A percentile compares a stretch with the other conserved stretches of the same genome.
Conservation (phyloP, 1,140 invertebrate species). For the Panagrolaimus sp. region DNA sequence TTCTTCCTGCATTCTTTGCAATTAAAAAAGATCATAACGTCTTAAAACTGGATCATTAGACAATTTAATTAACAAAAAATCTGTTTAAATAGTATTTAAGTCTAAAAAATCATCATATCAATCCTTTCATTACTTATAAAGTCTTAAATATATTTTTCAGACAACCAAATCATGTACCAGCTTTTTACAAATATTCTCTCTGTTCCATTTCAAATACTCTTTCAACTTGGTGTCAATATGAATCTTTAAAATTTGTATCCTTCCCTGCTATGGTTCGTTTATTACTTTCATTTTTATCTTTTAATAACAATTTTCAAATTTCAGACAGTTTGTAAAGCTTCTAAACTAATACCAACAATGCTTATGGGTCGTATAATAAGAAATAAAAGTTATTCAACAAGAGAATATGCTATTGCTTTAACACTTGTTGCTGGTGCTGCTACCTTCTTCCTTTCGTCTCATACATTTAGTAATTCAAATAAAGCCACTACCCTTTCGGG, state of each 20-base stretch:
- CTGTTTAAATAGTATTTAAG: constrained; percentile 13
- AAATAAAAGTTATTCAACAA: constrained; percentile 71
- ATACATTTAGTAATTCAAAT: constrained; percentile 38
- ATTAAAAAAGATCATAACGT: no score
- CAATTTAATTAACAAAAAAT: no score
- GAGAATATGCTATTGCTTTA: constrained; percentile 83
- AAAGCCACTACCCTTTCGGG: constrained; percentile 76
- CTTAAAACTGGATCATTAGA: no score
- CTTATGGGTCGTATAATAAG: constrained; percentile 91
- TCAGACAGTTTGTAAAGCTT: constrained; percentile 83
- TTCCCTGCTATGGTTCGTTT: constrained; percentile 82
- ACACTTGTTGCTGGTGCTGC: constrained; percentile 71
- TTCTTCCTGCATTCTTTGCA: no score
- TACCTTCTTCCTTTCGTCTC: constrained; percentile 65
- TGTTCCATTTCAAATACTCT: constrained; percentile 95
- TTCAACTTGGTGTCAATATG: constrained; percentile 99
- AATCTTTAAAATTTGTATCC: constrained; percentile 93
- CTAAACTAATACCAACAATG: constrained; percentile 95
- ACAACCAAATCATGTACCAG: constrained; percentile 63
- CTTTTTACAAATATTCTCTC: constrained; percentile 90
- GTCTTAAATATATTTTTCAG: no score
- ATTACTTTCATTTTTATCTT: neutral
- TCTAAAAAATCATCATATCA: no score
- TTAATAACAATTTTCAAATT: constrained; percentile 24
- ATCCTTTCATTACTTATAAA: no score